Evolutionary conservation across 2,113 vertebrate species (phyloP).

Genomic region (Neopipo cinnamomea): DNA sequence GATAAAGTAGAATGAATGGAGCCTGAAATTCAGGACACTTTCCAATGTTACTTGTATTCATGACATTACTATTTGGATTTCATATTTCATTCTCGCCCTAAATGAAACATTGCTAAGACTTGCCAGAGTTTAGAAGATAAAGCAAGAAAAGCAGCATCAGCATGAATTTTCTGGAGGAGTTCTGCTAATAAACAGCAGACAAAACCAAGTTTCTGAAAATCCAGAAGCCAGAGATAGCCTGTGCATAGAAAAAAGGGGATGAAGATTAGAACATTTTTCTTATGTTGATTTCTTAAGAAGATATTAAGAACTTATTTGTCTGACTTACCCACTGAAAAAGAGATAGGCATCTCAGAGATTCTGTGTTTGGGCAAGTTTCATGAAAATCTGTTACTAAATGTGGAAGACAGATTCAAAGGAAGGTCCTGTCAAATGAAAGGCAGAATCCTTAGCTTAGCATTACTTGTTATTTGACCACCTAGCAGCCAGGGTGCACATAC

Average conservation of each 20-base stretch:
- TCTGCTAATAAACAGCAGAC: not conserved
- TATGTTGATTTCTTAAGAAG: not conserved
- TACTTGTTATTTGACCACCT: not conserved
- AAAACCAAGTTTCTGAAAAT: not conserved
- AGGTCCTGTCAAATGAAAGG: not conserved
- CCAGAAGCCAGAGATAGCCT: not conserved
- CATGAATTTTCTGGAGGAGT: not conserved
- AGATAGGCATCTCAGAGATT: not conserved
- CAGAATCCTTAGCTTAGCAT: not conserved
- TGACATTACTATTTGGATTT: not conserved
- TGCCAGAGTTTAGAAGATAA: not conserved
- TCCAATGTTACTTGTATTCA: not conserved
- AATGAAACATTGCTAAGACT: not conserved
- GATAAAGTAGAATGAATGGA: not conserved
- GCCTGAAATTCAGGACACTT: not conserved
- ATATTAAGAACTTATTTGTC: not conserved
- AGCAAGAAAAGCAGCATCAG: not conserved
- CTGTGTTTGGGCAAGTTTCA: not conserved
- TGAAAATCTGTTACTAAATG: not conserved
- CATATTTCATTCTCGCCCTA: not conserved
- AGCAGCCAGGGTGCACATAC: not conserved
- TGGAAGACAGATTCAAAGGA: not conserved
- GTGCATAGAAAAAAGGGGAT: accelerated
- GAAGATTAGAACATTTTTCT: not conserved
- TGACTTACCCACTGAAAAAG: not conserved